A percentile compares a stretch with the other conserved stretches of the same genome.
phyloP scores from a whole-genome alignment of 2,888 invertebrate species.

The Eurytoma adleriae region DNA sequence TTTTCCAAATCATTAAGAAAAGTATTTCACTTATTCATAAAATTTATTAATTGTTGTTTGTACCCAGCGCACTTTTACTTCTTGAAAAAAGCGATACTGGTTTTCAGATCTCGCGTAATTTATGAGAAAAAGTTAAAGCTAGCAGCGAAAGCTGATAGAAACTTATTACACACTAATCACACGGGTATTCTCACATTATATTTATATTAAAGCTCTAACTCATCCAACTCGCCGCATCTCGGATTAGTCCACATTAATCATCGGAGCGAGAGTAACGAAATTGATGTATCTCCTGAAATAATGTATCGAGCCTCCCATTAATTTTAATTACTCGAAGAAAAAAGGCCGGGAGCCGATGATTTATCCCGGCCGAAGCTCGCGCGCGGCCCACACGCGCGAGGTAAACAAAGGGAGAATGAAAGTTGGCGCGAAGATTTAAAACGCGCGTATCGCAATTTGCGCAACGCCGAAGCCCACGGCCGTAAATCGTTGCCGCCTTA shows the following conservation, averaged over 20 bases:
- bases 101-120: too few relatives aligned
- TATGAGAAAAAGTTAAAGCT: not conserved
- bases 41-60: too few relatives aligned
- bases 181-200: not conserved
- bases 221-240: not conserved
- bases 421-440: slow-evolving; percentile 30
- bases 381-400: not conserved
- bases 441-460: slow-evolving; percentile 14
- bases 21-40: too few relatives aligned
- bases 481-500: slow-evolving; percentile 27
- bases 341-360: not conserved
- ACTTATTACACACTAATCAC: not conserved
- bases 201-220: not conserved
- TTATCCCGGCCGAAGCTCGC: not conserved
- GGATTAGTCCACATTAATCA: not conserved
- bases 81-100: too few relatives aligned
- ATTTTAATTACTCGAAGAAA: slow-evolving; percentile 22
- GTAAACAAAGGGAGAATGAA: slow-evolving; percentile 26
- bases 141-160: not conserved
- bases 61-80: too few relatives aligned
- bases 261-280: not conserved
- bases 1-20: too few relatives aligned
- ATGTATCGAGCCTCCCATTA: slow-evolving; percentile 2
- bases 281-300: not conserved
- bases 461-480: slow-evolving; percentile 19